A percentile compares a stretch with the other conserved stretches of the same genome.
Conservation (phyloP, 2,797 vertebrate species). For the Lophura swinhoii region DNA sequence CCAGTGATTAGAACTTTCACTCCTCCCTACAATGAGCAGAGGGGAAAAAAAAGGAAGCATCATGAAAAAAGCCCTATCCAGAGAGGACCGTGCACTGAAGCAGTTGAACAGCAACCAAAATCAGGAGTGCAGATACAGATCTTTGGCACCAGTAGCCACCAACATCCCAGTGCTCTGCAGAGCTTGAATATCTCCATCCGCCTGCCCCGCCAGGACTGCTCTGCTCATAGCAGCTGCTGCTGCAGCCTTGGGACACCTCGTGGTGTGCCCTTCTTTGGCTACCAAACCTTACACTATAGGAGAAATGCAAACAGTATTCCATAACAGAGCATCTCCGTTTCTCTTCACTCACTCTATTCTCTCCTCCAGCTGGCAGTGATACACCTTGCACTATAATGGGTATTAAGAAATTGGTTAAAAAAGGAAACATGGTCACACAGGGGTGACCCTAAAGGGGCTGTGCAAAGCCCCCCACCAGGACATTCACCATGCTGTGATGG, state of each 20-base stretch:
- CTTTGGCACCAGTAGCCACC: neutral
- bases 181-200: neutral
- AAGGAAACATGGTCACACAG: rapidly evolving
- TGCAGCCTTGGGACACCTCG: neutral
- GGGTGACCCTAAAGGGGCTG: neutral
- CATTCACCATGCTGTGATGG: no score
- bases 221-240: neutral
- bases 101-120: neutral
- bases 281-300: neutral
- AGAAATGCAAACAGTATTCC: neutral
- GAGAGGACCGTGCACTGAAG: neutral
- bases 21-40: conserved; percentile 86
- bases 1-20: conserved; percentile 99
- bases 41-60: neutral
- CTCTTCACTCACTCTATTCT: neutral
- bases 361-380: neutral
- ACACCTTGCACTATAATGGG: neutral
- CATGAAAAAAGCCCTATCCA: neutral
- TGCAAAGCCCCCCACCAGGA: neutral
- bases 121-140: neutral
- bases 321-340: neutral
- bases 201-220: neutral
- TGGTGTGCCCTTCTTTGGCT: neutral
- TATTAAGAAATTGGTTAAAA: rapidly evolving
- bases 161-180: neutral